Percentiles rank a stretch among this genome's conserved stretches.
Conservation (phyloP, 1,140 invertebrate species). For the Heliothis virescens region DNA sequence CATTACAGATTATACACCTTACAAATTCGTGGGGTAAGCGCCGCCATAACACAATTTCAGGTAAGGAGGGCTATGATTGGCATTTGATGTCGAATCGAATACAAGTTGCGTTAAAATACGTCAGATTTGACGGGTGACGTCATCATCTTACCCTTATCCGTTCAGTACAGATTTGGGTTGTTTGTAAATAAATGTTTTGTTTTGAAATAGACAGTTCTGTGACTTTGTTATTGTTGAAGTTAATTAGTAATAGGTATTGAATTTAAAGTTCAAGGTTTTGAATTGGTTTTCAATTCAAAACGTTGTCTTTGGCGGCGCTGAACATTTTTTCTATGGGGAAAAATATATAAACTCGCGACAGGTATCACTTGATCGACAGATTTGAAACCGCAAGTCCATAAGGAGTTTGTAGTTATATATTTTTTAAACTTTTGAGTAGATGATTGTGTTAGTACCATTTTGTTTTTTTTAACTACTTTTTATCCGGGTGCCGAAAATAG, state of each 20-base stretch:
- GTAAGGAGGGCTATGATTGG: constrained; percentile 29
- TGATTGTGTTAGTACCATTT: no score
- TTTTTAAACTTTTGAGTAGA: no score
- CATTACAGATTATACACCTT: neutral
- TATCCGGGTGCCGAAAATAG: no score
- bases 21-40: constrained; percentile 3
- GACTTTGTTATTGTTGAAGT: neutral
- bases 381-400: no score
- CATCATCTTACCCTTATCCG: neutral
- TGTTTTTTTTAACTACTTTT: no score
- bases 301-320: no score
- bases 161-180: neutral
- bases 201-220: neutral
- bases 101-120: constrained; percentile 6
- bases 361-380: no score
- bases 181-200: constrained; percentile 18
- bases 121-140: constrained; percentile 12
- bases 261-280: neutral
- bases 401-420: no score
- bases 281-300: no score
- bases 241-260: neutral
- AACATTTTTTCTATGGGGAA: no score
- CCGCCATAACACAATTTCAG: constrained; percentile 19
- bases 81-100: constrained; percentile 39
- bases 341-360: no score